These are phyloP conservation scores for Caenorhabditis sp. DNA, from an alignment of 2,888 invertebrate genomes.

Conservation along the genomic window DNA sequence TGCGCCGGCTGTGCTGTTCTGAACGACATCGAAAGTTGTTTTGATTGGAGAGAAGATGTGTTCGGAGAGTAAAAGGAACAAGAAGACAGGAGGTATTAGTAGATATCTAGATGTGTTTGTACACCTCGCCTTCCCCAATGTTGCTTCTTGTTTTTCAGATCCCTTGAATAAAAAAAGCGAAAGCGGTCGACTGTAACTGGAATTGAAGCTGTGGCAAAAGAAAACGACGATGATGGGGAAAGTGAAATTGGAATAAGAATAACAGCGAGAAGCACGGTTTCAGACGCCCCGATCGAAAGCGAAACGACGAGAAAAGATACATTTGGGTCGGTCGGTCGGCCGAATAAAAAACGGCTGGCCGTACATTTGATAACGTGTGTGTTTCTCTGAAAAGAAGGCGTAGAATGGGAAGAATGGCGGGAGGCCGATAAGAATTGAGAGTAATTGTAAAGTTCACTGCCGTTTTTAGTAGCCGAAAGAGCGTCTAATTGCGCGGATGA, in stretches of 20 bases:
- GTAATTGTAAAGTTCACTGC: conserved; percentile 53
- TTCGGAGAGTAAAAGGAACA: conserved; percentile 38
- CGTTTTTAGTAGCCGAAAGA: conserved; percentile 44
- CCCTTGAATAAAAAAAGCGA: conserved; percentile 49
- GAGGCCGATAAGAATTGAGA: conserved; percentile 49
- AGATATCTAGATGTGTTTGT: conserved; percentile 55
- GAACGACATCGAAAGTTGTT: conserved; percentile 56
- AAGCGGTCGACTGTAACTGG: conserved; percentile 42
- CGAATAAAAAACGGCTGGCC: conserved; percentile 4
- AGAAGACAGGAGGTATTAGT: conserved; percentile 30
- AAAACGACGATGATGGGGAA: conserved; percentile 19
- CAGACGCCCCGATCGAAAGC: conserved; percentile 10
- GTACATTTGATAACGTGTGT: conserved; percentile 1
- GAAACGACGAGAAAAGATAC: conserved; percentile 1
- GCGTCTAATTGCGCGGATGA: conserved; percentile 46
- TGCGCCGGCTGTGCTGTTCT: conserved; percentile 14
- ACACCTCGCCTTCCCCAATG: conserved; percentile 39
- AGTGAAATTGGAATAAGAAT: conserved; percentile 42
- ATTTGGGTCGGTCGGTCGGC: conserved; percentile 9
- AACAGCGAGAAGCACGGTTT: conserved; percentile 25
- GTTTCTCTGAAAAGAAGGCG: conserved; percentile 37
- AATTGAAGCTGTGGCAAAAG: conserved; percentile 29
- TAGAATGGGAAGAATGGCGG: conserved; percentile 1
- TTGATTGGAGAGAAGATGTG: conserved; percentile 37
- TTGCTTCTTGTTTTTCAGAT: conserved; percentile 54